A percentile compares a stretch with the other conserved stretches of the same genome.
Evolutionary conservation across 2,888 invertebrate genomes (phyloP).

Genomic region (Dermolepida albohirtum): DNA sequence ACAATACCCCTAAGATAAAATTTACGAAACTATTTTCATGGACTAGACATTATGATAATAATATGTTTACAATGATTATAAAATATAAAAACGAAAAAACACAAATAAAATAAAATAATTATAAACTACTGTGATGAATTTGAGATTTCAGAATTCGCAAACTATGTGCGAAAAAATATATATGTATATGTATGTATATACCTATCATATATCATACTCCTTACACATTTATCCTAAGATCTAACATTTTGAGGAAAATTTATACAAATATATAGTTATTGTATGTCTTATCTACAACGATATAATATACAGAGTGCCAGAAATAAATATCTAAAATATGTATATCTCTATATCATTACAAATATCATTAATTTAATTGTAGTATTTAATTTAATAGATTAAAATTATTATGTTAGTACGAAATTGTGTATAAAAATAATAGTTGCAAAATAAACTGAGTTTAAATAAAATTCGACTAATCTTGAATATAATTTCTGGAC

Average conservation of each 20-base stretch:
- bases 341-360: too few species aligned
- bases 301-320: too few species aligned
- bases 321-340: too few species aligned
- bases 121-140: slow-evolving; percentile 22
- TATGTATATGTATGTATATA: slow-evolving; percentile 12
- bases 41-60: slow-evolving; percentile 1
- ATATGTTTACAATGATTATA: neutral
- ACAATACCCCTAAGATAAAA: too few species aligned
- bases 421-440: too few species aligned
- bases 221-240: slow-evolving; percentile 9
- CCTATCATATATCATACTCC: slow-evolving; percentile 7
- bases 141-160: slow-evolving; percentile 21
- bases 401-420: too few species aligned
- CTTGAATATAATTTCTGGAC: too few species aligned
- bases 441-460: too few species aligned
- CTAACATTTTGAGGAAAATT: slow-evolving; percentile 7
- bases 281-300: slow-evolving; percentile 20
- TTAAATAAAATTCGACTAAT: too few species aligned
- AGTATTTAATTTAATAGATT: too few species aligned
- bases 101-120: slow-evolving; percentile 11
- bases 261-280: slow-evolving; percentile 26
- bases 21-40: slow-evolving; percentile 5
- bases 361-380: too few species aligned
- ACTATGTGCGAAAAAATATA: slow-evolving; percentile 18
- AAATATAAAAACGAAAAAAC: slow-evolving; percentile 1